Evolutionary conservation across 2,797 vertebrate species (phyloP).

Genomic region (Vireo griseus): DNA sequence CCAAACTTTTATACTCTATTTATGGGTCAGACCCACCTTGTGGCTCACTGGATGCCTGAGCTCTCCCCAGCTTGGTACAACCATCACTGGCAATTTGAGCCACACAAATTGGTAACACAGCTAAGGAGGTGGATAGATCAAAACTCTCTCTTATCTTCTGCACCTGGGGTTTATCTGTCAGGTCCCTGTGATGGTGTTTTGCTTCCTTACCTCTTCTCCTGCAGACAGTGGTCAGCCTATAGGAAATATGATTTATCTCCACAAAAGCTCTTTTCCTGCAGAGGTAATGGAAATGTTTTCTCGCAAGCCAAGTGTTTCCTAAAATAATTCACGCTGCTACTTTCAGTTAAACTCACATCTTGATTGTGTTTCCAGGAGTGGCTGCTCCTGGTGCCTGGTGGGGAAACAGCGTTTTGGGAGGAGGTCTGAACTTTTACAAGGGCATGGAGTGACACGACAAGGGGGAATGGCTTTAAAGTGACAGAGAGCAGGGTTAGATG

Average conservation of each 20-base stretch:
- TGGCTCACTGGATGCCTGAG: background rate
- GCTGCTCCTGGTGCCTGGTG: background rate
- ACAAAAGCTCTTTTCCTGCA: background rate
- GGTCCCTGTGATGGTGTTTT: background rate
- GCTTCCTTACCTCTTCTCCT: background rate
- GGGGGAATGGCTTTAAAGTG: background rate
- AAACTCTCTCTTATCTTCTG: background rate
- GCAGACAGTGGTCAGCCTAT: background rate
- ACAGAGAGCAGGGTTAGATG: background rate
- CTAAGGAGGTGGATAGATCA: background rate
- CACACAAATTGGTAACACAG: background rate
- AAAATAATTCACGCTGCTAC: background rate
- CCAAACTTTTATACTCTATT: background rate
- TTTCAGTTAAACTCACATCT: background rate
- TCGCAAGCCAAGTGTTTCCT: background rate
- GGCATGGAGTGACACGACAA: background rate
- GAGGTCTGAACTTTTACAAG: background rate
- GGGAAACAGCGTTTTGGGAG: background rate
- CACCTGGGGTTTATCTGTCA: background rate
- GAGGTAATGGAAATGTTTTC: background rate
- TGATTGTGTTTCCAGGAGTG: background rate
- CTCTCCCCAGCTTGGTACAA: background rate
- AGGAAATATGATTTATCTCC: background rate
- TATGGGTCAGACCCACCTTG: background rate
- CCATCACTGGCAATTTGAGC: background rate